Conservation (phyloP, 2,888 invertebrate species). For the Muscina levida region DNA sequence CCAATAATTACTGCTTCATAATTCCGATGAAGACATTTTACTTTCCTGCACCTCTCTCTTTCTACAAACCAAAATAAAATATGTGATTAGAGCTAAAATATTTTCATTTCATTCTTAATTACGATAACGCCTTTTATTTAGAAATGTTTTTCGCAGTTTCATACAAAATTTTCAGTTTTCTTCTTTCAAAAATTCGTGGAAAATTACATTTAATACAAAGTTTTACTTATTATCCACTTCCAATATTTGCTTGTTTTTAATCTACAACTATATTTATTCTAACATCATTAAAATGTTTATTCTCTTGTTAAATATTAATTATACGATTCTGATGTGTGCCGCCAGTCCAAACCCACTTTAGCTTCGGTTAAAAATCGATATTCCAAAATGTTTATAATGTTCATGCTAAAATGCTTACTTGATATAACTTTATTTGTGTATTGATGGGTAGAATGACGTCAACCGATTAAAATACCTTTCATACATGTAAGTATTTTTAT, state of each 20-base stretch:
- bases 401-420: conserved; percentile 50
- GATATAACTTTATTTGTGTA: conserved; percentile 63
- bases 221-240: conserved; percentile 70
- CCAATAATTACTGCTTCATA: conserved; percentile 29
- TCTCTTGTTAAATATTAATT: conserved; percentile 38
- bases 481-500: conserved; percentile 64
- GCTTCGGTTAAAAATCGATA: conserved; percentile 41
- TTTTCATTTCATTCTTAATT: not conserved
- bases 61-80: conserved; percentile 22
- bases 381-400: conserved; percentile 44
- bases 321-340: conserved; percentile 54
- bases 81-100: not conserved
- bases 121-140: conserved; percentile 58
- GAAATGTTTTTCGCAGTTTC: conserved; percentile 48
- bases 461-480: conserved; percentile 72
- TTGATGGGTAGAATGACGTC: conserved; percentile 73
- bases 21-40: not conserved
- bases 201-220: conserved; percentile 69
- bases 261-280: conserved; percentile 63
- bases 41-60: not conserved
- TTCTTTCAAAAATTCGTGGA: conserved; percentile 51
- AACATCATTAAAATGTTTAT: conserved; percentile 61
- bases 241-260: conserved; percentile 69
- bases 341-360: conserved; percentile 59
- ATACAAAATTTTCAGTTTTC: conserved; percentile 58